These are phyloP conservation scores for Geotrupes spiniger DNA, from an alignment of 2,888 invertebrate species.

Conservation along the genomic window DNA sequence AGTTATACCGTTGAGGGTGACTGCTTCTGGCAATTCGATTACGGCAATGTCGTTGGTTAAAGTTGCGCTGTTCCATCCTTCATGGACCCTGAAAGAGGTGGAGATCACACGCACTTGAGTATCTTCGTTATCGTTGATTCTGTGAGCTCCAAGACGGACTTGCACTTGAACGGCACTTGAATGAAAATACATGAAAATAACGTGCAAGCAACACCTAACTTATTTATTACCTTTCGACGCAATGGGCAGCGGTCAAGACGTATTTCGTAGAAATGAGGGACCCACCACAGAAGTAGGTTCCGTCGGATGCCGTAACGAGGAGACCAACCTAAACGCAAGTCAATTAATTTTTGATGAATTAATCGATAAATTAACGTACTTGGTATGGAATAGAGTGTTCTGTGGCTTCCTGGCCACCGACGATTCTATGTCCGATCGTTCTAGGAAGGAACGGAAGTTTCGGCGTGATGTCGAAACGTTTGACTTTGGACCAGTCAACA, in stretches of 20 bases:
- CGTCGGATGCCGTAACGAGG: constrained; percentile 24
- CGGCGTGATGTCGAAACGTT: not conserved
- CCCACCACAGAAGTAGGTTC: constrained; percentile 55
- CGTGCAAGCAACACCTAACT: too few relatives aligned
- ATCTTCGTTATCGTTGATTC: constrained; percentile 36
- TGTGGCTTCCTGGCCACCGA: constrained; percentile 29
- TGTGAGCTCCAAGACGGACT: constrained; percentile 37
- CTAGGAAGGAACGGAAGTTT: not conserved
- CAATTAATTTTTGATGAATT: not conserved
- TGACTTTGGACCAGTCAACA: not conserved
- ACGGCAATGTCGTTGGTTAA: constrained; percentile 16
- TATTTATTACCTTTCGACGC: constrained; percentile 30
- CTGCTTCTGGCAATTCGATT: constrained; percentile 11
- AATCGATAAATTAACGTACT: constrained; percentile 7
- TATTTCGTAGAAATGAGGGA: constrained; percentile 50
- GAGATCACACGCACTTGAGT: constrained; percentile 31
- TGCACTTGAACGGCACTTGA: constrained; percentile 39
- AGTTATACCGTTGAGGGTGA: constrained; percentile 14
- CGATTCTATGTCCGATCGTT: constrained; percentile 15
- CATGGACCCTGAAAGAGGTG: constrained; percentile 22
- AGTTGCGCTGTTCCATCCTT: constrained; percentile 10
- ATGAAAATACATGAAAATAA: constrained; percentile 30
- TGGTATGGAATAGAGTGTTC: constrained; percentile 32
- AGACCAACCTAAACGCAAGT: constrained; percentile 18
- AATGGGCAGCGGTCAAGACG: constrained; percentile 57